phyloP scores from a whole-genome alignment of 2,888 invertebrate species.

The Mythimna vitellina region DNA sequence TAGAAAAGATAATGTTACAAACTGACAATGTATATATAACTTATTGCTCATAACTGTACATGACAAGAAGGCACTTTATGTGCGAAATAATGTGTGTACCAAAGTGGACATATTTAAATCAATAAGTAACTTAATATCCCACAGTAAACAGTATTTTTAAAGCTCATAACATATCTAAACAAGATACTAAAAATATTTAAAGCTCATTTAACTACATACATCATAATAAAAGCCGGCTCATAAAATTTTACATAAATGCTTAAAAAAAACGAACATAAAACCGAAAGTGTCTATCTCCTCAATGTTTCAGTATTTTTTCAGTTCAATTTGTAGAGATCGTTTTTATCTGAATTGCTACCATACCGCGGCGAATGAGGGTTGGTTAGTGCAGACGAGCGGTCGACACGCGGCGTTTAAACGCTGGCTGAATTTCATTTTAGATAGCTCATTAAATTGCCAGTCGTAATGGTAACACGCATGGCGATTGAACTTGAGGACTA shows the following conservation, averaged over 20 bases:
- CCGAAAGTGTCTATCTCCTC: conserved; percentile 59
- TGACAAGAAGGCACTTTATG: no score
- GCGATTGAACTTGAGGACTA: background rate
- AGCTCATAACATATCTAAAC: conserved; percentile 40
- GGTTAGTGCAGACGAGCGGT: conserved; percentile 68
- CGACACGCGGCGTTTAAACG: conserved; percentile 43
- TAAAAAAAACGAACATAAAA: conserved; percentile 63
- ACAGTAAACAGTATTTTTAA: conserved; percentile 41
- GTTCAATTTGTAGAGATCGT: conserved; percentile 87
- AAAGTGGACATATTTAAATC: no score
- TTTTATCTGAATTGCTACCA: conserved; percentile 90
- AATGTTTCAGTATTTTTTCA: conserved; percentile 75
- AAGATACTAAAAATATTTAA: conserved; percentile 52
- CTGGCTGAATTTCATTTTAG: background rate
- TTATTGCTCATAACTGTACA: no score
- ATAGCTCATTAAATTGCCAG: no score
- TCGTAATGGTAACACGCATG: background rate
- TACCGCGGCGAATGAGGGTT: conserved; percentile 76
- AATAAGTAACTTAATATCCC: conserved; percentile 14
- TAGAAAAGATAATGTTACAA: no score
- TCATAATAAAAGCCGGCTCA: conserved; percentile 64
- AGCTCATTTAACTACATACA: conserved; percentile 55
- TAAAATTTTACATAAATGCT: conserved; percentile 60
- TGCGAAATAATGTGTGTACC: no score
- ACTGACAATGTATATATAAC: no score